Conservation (phyloP, 2,797 vertebrate species). For the Allobates femoralis region DNA sequence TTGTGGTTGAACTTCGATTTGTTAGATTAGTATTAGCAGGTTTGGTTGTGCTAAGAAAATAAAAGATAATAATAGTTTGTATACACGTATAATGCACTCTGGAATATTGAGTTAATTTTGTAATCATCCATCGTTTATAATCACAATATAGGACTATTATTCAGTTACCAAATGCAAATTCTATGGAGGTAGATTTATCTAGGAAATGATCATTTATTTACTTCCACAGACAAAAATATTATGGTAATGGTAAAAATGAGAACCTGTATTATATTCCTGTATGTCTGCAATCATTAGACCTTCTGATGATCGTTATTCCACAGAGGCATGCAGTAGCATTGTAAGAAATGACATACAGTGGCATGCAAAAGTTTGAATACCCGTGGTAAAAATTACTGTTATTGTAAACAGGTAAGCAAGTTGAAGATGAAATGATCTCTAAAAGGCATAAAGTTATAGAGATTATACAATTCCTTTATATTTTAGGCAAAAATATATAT, state of each 20-base stretch:
- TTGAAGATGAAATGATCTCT: no score
- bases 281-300: neutral
- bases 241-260: neutral
- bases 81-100: neutral
- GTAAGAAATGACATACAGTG: neutral
- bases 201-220: neutral
- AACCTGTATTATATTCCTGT: neutral
- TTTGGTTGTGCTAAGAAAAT: conserved; percentile 64
- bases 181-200: neutral
- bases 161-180: neutral
- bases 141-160: neutral
- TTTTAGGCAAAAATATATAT: no score
- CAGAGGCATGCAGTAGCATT: neutral
- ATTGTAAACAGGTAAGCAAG: no score
- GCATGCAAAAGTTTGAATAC: no score
- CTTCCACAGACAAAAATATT: neutral
- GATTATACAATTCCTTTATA: no score
- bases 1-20: conserved; percentile 43
- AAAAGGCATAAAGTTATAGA: no score
- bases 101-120: neutral
- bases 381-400: no score
- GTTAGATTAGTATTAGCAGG: conserved; percentile 41
- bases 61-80: conserved; percentile 24
- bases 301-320: neutral
- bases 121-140: neutral